Evolutionary conservation across 1,140 invertebrate genomes (phyloP), one percentile per base, ranked within the genome.

Genomic region (Amyelois transitella): DNA sequence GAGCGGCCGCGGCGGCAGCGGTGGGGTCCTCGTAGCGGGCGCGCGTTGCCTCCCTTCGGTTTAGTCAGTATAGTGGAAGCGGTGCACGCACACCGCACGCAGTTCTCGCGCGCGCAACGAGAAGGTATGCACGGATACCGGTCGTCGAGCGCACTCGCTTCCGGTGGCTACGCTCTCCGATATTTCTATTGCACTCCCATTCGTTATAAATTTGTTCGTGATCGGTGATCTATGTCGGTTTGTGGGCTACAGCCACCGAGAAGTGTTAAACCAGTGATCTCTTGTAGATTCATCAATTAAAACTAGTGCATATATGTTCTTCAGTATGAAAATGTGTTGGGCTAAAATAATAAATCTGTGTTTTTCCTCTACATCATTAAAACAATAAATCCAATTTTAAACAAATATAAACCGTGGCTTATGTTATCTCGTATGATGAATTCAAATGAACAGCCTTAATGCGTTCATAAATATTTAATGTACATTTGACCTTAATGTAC

Each of bases 31-130:
- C 76, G 70, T 63, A 28, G 55, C 57, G 72, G 62, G 50, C 66
- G 69, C 62, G 72, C 74, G 71, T 67, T 75, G 74, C 72, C 67
- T 78, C 71, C 72, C 73, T 76, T 69, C 8, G 45, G 18, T 12
- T 45, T 69, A 75, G 69, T 75, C 70, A 75, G 81, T 78, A 72
- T 72, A 85, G 81, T 84, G 75, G 66, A 75, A 78, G 84, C 81
- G 81, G 84, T 86, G 84, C 84, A 85, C 81, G 81, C 81, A 84
- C 81, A 64, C 84, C 81, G 81, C 79, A 87, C 81, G 81, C 81
- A 87, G 84, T 82, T 85, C 81, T 84, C 81, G 84, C 81, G 81
- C 78, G 76, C 81, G 77, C 77, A 70, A 77, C 80, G 79, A 84
- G 77, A 85, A 86, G 83, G 83, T 86, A 85, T 75, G 75, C 81